Evolutionary conservation across 2,888 invertebrate species (phyloP), one percentile per base, ranked within the genome.

Genomic region (Drosophila fulvimacula): DNA sequence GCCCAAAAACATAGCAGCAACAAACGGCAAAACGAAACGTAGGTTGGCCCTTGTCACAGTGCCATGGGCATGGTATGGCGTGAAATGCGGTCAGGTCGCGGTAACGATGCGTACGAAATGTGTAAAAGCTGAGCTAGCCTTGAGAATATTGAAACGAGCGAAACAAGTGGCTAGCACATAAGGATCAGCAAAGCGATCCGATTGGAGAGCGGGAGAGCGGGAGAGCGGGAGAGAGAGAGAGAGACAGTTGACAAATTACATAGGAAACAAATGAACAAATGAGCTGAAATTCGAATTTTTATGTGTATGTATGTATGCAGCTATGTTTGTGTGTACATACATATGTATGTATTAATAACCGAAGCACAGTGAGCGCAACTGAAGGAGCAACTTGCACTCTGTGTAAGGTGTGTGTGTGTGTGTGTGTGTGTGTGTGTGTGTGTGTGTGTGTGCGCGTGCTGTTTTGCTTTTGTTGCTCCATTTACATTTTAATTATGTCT

Each of bases 401-500:
- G 5, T n/a, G 46, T 42, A n/a, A n/a, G n/a, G 36, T 46, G 53
- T 36, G 39, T 3, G 7, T 9, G n/a, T 17, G 7, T n/a, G 2
- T 39, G 38, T 17, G 7, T n/a, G 7, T n/a, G 46, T 42, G 36
- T 46, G 53, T 36, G 39, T 3, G 7, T 9, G n/a, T 17, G 7
- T n/a, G 2, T 39, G 38, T 17, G 7, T n/a, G 7, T 39, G 39
- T 17, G 38, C 2, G 38, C 15, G 38, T 36, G 15, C 39, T 39
- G 34, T n/a, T 36, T 58, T 61, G 49, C 46, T 66, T 56, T 49
- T 62, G 57, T 52, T 68, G 81, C 63, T 70, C 69, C 74, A 81
- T 75, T 83, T 75, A 77, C 78, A 83, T 81, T 78, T 82, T 77
- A 86, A 83, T 86, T 75, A 86, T 66, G 63, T 62, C 62, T 78